Conservation (phyloP, 2,113 vertebrate genomes). For the Vireo altiloquus region DNA sequence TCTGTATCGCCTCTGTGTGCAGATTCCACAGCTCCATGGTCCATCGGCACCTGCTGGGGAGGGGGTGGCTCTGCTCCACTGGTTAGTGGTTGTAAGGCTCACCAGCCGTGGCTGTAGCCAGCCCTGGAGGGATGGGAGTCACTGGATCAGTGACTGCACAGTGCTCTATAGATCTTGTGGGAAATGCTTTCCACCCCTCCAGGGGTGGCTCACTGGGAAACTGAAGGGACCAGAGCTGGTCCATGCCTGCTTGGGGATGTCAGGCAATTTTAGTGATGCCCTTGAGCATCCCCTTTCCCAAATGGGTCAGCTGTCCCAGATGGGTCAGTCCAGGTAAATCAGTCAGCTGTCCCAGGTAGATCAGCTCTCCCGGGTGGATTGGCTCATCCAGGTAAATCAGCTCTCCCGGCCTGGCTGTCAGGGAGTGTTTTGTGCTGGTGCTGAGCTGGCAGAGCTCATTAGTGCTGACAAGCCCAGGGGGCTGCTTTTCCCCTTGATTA, state of each 20-base stretch:
- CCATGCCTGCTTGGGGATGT: accelerated
- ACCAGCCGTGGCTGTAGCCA: neutral
- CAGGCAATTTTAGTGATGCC: neutral
- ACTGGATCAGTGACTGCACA: accelerated
- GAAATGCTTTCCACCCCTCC: neutral
- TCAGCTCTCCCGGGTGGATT: neutral
- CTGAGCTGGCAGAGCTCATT: neutral
- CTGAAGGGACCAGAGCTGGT: neutral
- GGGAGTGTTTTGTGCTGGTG: neutral
- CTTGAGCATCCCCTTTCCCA: neutral
- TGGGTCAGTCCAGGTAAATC: neutral
- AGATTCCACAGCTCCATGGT: neutral
- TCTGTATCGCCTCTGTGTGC: accelerated
- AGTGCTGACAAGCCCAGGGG: neutral
- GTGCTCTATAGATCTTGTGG: neutral
- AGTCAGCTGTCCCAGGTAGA: neutral
- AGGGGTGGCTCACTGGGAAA: neutral
- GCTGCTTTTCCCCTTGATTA: neutral
- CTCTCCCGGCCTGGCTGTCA: neutral
- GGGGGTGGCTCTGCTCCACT: neutral
- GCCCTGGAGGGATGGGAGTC: neutral
- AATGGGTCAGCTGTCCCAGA: neutral
- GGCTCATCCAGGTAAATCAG: neutral
- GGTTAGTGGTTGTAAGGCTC: neutral
- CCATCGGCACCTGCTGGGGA: neutral